Evolutionary conservation across 1,140 invertebrate genomes (phyloP), one percentile per base, ranked within the genome.

Genomic region (Zaprionus camerounensis): DNA sequence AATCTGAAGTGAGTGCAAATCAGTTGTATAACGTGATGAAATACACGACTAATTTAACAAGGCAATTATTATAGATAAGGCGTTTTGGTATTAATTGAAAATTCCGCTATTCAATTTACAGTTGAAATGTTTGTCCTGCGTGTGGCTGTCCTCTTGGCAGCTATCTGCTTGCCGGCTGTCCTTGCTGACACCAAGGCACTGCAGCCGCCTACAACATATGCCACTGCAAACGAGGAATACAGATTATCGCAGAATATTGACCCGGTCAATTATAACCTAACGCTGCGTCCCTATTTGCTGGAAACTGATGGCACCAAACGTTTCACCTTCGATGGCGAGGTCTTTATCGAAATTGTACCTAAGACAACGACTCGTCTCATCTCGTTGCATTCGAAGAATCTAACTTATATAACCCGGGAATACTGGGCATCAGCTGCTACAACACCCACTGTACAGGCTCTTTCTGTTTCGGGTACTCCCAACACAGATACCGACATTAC

Each of bases 221-320:
- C 70, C 12, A 38, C 70, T 1, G 74, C 49, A 0, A 34, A 74
- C 11, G 11, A 11, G 4, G 79, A 87, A 4, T 92, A 92, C 59
- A 77, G 91, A 28, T 61, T 92, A 9, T 57, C 83, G 6, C 26
- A 49, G 2, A 12, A 53, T 24, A 82, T 92, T 17, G 49, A n/a
- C 11, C 96, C 97, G 4, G 92, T 93, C 5, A 93, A 95, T 67
- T 97, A 97, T 81, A 93, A 93, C 6, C 88, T 97, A 4, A 92
- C 93, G 2, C 93, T 97, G 11, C 92, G 93, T 2, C 94, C 95
- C 5, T 94, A 95, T 86, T 94, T 96, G 36, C 55, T 81, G 57
- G 94, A 95, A 31, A 93, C 82, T 15, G 92, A 92, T 59, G 92
- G 94, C 64, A 80, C 79, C 4, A 93, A 92, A 56, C 93, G 93